Conservation (phyloP, 2,113 vertebrate species). For the Labeo catla region DNA sequence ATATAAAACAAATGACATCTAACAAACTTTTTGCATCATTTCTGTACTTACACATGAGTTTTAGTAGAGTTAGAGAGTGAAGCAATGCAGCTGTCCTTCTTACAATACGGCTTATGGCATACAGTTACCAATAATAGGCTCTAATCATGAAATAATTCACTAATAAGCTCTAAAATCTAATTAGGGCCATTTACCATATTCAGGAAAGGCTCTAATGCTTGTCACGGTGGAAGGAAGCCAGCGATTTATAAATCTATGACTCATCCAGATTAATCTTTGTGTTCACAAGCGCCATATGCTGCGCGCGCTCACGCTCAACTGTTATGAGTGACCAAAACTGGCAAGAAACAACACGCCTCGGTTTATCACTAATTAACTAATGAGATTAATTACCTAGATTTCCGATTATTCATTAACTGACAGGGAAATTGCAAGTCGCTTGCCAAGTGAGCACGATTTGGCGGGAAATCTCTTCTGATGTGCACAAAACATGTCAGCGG, state of each 20-base stretch:
- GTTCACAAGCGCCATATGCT: conserved; percentile 36
- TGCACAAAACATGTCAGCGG: no score
- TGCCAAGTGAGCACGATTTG: conserved; percentile 16
- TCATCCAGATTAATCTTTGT: conserved; percentile 49
- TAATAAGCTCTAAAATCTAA: conserved; percentile 11
- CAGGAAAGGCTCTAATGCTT: not conserved
- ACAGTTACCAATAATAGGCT: not conserved
- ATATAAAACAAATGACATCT: not conserved
- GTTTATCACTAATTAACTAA: conserved; percentile 46
- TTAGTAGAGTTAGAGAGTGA: not conserved
- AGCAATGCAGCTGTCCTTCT: not conserved
- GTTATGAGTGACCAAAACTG: conserved; percentile 4
- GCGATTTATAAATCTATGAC: conserved; percentile 31
- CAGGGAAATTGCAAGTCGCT: not conserved
- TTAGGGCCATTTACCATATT: conserved; percentile 35
- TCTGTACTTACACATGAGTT: not conserved
- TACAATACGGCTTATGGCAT: not conserved
- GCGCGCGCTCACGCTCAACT: not conserved
- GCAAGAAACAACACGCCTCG: conserved; percentile 20
- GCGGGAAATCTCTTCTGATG: not conserved
- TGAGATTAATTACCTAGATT: conserved; percentile 38
- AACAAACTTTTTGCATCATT: not conserved
- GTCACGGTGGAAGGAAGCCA: conserved; percentile 20
- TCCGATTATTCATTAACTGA: not conserved
- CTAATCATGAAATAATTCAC: not conserved